Evolutionary conservation across 2,113 vertebrate species (phyloP).

Genomic region (Hippocampus mohnikei): DNA sequence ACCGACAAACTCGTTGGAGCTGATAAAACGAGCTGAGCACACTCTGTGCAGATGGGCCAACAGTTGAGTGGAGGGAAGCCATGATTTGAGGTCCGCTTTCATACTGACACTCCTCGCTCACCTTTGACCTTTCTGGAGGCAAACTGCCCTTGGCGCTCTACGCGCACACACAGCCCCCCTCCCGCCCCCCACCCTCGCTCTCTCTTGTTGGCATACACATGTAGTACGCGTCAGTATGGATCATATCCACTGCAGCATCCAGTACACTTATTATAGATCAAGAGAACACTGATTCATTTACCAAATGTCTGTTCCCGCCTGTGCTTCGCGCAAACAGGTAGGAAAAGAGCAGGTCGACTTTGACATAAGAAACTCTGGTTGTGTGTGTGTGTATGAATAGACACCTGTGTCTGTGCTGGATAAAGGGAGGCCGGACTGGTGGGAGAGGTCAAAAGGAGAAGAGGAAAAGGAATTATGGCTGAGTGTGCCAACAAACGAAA

Average conservation of each 20-base stretch:
- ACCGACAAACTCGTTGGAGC: not conserved
- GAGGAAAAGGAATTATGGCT: constrained; percentile 64
- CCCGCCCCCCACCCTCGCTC: not conserved
- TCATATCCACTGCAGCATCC: constrained; percentile 11
- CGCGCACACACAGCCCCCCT: constrained; percentile 27
- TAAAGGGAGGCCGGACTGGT: constrained; percentile 59
- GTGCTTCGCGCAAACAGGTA: constrained; percentile 1
- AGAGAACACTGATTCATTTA: constrained; percentile 52
- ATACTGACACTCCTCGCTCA: constrained; percentile 60
- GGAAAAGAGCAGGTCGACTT: constrained; percentile 36
- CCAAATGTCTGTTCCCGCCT: constrained; percentile 50
- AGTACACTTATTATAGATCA: constrained; percentile 63
- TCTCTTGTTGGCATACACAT: not conserved
- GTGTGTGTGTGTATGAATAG: constrained; percentile 29
- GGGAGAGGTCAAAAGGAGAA: constrained; percentile 66
- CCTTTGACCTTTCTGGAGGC: constrained; percentile 71
- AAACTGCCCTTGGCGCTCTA: constrained; percentile 51
- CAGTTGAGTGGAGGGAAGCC: constrained; percentile 42
- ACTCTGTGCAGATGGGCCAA: constrained; percentile 20
- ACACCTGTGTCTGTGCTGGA: constrained; percentile 66
- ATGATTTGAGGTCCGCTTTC: constrained; percentile 63
- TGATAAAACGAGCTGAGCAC: not conserved
- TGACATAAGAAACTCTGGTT: constrained; percentile 37
- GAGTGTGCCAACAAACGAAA: constrained; percentile 76
- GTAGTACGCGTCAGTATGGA: constrained; percentile 11